These are phyloP conservation scores for Melanotaenia pygmaea DNA, from an alignment of 2,797 vertebrate genomes.

Conservation along the genomic window DNA sequence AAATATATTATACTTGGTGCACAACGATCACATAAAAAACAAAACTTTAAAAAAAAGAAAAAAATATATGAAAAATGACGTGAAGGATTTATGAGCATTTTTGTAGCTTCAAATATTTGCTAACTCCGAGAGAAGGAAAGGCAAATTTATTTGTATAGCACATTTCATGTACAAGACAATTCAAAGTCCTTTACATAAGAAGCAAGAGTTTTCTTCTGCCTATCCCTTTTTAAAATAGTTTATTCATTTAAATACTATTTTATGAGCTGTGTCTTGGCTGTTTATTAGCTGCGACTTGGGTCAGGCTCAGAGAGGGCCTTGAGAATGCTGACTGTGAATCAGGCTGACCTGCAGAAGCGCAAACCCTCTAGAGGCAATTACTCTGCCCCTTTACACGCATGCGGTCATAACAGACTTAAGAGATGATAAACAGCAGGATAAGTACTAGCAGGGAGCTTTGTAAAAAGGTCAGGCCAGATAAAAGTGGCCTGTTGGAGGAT, in stretches of 20 bases:
- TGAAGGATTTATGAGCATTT: background rate
- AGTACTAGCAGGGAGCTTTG: slow-evolving; percentile 26
- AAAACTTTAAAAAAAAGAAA: background rate
- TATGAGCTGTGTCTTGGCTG: background rate
- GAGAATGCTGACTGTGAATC: slow-evolving; percentile 40
- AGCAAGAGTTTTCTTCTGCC: background rate
- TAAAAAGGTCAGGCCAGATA: slow-evolving; percentile 22
- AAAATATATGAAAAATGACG: background rate
- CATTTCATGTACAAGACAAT: too few species aligned
- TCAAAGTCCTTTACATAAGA: background rate
- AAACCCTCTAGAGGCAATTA: slow-evolving; percentile 50
- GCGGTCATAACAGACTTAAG: slow-evolving; percentile 42
- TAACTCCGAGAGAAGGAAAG: background rate
- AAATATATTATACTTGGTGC: background rate
- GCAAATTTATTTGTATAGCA: too few species aligned
- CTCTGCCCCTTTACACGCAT: slow-evolving; percentile 23
- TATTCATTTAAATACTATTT: slow-evolving; percentile 1
- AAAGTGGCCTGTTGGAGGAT: slow-evolving; percentile 1
- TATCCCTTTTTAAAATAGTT: background rate
- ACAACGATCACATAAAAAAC: background rate
- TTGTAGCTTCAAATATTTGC: slow-evolving; percentile 19
- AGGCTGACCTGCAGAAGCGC: slow-evolving; percentile 56
- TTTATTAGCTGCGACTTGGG: slow-evolving; percentile 5
- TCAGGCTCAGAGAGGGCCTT: slow-evolving; percentile 22
- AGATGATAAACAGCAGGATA: slow-evolving; percentile 27